These are phyloP conservation scores for Diplogasteroides magnus DNA, from an alignment of 1,140 invertebrate species.

Conservation along the genomic window DNA sequence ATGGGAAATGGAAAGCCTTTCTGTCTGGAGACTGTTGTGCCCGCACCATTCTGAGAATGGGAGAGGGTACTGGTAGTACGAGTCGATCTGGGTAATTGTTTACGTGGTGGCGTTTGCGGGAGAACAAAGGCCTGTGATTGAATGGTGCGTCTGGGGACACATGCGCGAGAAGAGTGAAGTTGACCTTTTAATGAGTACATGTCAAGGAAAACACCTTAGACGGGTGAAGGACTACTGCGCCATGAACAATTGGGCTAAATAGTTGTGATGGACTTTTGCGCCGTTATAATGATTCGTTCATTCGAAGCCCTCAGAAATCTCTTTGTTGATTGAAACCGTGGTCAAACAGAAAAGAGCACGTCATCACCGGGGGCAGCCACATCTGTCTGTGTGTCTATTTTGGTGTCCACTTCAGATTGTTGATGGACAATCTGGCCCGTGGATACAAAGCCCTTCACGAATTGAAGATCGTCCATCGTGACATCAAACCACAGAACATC, in stretches of 20 bases:
- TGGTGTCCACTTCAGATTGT: slow-evolving; percentile 29
- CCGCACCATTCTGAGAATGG: slow-evolving; percentile 8
- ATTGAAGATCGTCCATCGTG: slow-evolving; percentile 50
- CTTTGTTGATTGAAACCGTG: neutral
- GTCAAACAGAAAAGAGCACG: slow-evolving; percentile 9
- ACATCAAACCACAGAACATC: slow-evolving; percentile 54
- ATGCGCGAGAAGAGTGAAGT: no score
- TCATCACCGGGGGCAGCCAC: no score
- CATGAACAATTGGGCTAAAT: no score
- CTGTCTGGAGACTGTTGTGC: neutral
- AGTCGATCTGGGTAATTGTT: slow-evolving; percentile 7
- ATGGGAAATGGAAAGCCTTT: neutral
- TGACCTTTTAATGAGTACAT: no score
- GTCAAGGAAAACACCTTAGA: no score
- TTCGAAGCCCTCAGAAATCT: no score
- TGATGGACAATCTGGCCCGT: slow-evolving; percentile 45
- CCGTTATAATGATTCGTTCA: no score
- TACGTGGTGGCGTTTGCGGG: neutral
- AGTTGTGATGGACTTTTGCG: no score
- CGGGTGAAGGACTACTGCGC: no score
- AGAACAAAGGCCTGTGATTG: no score
- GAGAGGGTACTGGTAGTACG: neutral
- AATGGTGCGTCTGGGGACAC: no score
- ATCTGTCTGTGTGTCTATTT: neutral
- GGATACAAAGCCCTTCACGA: slow-evolving; percentile 47